A percentile compares a stretch with the other conserved stretches of the same genome.
Conservation (phyloP, 2,797 vertebrate genomes). For the Xerus rutilus region DNA sequence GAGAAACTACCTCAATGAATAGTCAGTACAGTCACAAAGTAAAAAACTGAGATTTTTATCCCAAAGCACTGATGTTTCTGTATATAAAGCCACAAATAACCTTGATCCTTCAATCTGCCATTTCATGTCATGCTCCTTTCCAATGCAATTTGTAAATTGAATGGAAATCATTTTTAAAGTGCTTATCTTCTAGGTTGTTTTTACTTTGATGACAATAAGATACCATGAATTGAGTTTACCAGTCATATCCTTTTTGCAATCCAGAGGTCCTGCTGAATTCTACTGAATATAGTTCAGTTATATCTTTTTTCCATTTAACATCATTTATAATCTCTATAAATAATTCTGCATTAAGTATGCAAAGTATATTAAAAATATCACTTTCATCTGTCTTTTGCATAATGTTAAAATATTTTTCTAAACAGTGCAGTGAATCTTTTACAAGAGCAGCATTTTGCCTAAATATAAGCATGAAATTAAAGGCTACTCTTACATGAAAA, state of each 20-base stretch:
- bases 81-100: slow-evolving; percentile 53
- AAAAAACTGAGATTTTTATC: slow-evolving; percentile 54
- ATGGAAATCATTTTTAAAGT: slow-evolving; percentile 61
- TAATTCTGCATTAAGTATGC: slow-evolving; percentile 74
- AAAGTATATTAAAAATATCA: slow-evolving; percentile 62
- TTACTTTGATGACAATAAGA: slow-evolving; percentile 58
- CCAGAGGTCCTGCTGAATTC: neutral
- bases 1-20: slow-evolving; percentile 27
- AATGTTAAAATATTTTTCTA: slow-evolving; percentile 50
- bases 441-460: neutral
- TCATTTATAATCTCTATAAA: slow-evolving; percentile 59
- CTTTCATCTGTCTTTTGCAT: slow-evolving; percentile 51
- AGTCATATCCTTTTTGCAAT: slow-evolving; percentile 3
- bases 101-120: slow-evolving; percentile 58
- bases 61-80: slow-evolving; percentile 47
- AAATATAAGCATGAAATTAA: slow-evolving; percentile 10
- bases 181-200: slow-evolving; percentile 52
- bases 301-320: slow-evolving; percentile 28
- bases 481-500: neutral
- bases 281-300: slow-evolving; percentile 23
- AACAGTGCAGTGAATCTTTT: neutral
- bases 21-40: slow-evolving; percentile 23
- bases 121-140: slow-evolving; percentile 32
- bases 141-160: slow-evolving; percentile 67
- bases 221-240: neutral